Conservation (phyloP, 2,888 invertebrate genomes). For the Acrocyrtus sp. region DNA sequence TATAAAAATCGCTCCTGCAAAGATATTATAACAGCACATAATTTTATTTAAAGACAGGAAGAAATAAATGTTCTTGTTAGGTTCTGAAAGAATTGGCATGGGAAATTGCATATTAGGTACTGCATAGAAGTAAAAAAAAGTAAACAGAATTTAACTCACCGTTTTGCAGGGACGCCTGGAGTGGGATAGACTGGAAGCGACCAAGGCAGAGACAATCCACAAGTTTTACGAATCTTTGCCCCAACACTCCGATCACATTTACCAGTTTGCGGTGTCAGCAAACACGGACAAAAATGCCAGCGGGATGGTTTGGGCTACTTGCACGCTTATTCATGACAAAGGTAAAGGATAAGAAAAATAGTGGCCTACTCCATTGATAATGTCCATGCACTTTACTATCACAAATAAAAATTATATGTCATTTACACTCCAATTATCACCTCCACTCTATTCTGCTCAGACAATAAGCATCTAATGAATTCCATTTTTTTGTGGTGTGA, state of each 20-base stretch:
- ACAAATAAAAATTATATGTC: too few relatives aligned
- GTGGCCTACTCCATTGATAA: too few relatives aligned
- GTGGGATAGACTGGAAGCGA: conserved; percentile 55
- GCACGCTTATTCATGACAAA: conserved; percentile 72
- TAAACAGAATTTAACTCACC: too few relatives aligned
- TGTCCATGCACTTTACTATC: too few relatives aligned
- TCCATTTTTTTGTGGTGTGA: conserved; percentile 35
- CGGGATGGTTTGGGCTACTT: conserved; percentile 87
- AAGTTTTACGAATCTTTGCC: conserved; percentile 43
- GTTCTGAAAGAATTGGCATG: too few relatives aligned
- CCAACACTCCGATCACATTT: conserved; percentile 68
- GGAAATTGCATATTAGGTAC: not conserved
- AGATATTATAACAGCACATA: too few relatives aligned
- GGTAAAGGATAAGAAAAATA: conserved; percentile 63
- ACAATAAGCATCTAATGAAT: conserved; percentile 18
- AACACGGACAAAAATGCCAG: conserved; percentile 77
- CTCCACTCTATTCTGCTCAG: too few relatives aligned
- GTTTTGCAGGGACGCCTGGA: conserved; percentile 52
- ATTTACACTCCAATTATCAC: not conserved
- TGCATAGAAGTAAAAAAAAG: not conserved
- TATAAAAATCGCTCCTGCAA: too few relatives aligned
- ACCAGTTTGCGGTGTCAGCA: conserved; percentile 84
- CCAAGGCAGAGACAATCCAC: conserved; percentile 11
- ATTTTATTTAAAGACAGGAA: too few relatives aligned
- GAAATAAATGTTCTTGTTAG: too few relatives aligned